Conservation (phyloP, 2,797 vertebrate species). For the Thaleichthys pacificus region DNA sequence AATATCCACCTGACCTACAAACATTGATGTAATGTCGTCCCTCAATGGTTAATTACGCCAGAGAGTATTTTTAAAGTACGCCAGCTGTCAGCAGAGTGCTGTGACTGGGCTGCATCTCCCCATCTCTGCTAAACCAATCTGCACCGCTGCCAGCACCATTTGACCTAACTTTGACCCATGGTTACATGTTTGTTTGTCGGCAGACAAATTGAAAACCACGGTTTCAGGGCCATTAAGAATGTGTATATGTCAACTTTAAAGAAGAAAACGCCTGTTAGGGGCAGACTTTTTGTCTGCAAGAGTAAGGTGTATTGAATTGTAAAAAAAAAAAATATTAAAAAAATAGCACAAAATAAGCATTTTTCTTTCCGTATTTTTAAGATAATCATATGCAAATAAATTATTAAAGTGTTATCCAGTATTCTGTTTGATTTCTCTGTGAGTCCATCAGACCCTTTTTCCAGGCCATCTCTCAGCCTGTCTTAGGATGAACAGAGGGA, state of each 20-base stretch:
- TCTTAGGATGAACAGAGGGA: slow-evolving; percentile 56
- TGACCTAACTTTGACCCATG: slow-evolving; percentile 46
- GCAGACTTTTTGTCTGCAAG: slow-evolving; percentile 58
- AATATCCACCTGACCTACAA: slow-evolving; percentile 61
- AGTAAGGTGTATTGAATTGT: slow-evolving; percentile 74
- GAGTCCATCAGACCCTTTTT: slow-evolving; percentile 62
- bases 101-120: slow-evolving; percentile 60
- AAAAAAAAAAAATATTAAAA: slow-evolving; percentile 48
- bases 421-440: slow-evolving; percentile 72
- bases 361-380: slow-evolving; percentile 79
- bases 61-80: slow-evolving; percentile 53
- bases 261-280: slow-evolving; percentile 59
- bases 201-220: slow-evolving; percentile 52
- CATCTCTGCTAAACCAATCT: slow-evolving; percentile 58
- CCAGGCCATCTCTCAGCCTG: slow-evolving; percentile 55
- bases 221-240: slow-evolving; percentile 53
- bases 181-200: slow-evolving; percentile 64
- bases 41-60: slow-evolving; percentile 52
- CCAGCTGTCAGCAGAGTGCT: slow-evolving; percentile 59
- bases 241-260: slow-evolving; percentile 50
- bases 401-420: slow-evolving; percentile 73
- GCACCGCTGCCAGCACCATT: slow-evolving; percentile 46
- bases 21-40: slow-evolving; percentile 39
- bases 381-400: slow-evolving; percentile 81
- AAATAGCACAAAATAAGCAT: slow-evolving; percentile 71